phyloP scores from a whole-genome alignment of 1,140 invertebrate species.

The Thaumatotibia leucotreta region DNA sequence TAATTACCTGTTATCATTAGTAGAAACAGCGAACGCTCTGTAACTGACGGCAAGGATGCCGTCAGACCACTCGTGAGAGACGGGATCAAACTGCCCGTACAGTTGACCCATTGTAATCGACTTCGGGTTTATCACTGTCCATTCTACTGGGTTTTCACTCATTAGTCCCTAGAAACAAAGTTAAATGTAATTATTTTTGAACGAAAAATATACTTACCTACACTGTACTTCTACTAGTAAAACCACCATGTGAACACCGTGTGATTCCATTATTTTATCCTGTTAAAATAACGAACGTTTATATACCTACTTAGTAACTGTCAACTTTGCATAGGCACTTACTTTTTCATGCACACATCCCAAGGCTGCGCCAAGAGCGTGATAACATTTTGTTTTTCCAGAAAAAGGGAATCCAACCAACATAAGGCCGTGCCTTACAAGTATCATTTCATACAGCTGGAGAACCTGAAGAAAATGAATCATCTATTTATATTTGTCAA shows the following conservation, averaged over 20 bases:
- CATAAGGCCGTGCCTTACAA: constrained; percentile 92
- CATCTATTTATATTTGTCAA: too few species aligned
- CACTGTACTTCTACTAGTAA: too few species aligned
- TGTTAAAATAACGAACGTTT: too few species aligned
- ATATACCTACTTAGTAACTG: too few species aligned
- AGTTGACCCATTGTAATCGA: constrained; percentile 97
- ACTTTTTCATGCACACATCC: constrained; percentile 88
- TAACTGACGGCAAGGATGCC: constrained; percentile 96
- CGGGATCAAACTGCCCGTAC: constrained; percentile 96
- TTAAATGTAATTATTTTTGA: too few species aligned
- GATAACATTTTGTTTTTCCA: constrained; percentile 88
- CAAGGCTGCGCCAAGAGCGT: constrained; percentile 87
- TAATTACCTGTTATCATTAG: constrained; percentile 80
- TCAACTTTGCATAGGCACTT: too few species aligned
- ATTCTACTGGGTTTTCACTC: constrained; percentile 93
- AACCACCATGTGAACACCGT: too few species aligned
- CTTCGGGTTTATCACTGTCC: constrained; percentile 96
- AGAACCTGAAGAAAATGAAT: constrained; percentile 34
- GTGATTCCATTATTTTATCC: too few species aligned
- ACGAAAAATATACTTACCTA: too few species aligned
- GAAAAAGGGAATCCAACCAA: constrained; percentile 95
- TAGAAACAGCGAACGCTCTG: constrained; percentile 90
- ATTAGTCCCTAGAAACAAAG: constrained; percentile 77
- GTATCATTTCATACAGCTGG: constrained; percentile 97
- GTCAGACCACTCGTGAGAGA: constrained; percentile 96